These are phyloP conservation scores for Myotis brandtii DNA, from an alignment of 2,113 vertebrate genomes.

Conservation along the genomic window DNA sequence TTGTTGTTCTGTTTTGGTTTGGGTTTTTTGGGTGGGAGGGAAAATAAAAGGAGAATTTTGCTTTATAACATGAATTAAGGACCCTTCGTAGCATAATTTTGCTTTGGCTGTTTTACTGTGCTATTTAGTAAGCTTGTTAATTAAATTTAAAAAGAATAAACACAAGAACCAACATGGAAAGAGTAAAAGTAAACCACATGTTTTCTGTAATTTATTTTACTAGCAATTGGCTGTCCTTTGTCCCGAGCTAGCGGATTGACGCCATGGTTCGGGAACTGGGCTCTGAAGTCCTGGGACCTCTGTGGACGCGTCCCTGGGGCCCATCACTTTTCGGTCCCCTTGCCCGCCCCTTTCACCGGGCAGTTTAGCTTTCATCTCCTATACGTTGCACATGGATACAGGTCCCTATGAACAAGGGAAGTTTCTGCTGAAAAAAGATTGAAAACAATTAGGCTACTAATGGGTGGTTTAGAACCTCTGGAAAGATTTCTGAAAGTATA, in stretches of 20 bases:
- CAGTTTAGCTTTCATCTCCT: background rate
- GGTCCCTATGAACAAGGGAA: background rate
- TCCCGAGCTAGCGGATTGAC: background rate
- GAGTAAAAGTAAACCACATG: background rate
- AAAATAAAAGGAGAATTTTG: conserved; percentile 21
- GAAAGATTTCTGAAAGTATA: background rate
- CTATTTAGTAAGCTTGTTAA: background rate
- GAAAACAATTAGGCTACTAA: background rate
- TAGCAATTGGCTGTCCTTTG: background rate
- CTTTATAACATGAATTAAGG: background rate
- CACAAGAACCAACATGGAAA: background rate
- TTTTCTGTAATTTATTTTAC: background rate
- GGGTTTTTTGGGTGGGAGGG: background rate
- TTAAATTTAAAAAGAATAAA: background rate
- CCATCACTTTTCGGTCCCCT: background rate
- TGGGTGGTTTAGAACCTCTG: background rate
- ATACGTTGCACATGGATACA: background rate
- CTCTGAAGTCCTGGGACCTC: background rate
- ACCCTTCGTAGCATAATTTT: background rate
- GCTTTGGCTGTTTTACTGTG: background rate
- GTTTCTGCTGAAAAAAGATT: background rate
- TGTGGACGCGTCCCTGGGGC: background rate
- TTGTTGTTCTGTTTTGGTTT: background rate
- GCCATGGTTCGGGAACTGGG: background rate
- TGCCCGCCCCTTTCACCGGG: background rate